phyloP scores from a whole-genome alignment of 2,113 vertebrate genomes.

The Gulo gulo region DNA sequence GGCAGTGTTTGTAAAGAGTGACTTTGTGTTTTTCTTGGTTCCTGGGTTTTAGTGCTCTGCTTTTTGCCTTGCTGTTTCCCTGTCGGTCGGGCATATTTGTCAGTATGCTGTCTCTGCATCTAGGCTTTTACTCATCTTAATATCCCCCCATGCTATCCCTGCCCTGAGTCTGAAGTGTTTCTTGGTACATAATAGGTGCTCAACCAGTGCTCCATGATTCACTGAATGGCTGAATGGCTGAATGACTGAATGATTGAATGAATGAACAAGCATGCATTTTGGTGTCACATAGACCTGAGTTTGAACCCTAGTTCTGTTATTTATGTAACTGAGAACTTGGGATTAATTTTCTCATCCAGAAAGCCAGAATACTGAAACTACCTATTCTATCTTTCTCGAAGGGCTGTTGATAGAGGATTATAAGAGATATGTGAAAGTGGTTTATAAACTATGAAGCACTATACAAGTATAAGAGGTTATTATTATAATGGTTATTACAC shows the following conservation, averaged over 20 bases:
- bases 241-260: background rate
- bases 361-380: background rate
- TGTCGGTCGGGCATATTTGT: background rate
- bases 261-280: background rate
- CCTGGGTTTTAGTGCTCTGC: background rate
- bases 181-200: background rate
- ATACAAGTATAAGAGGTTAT: slow-evolving; percentile 58
- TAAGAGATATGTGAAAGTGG: slow-evolving; percentile 26
- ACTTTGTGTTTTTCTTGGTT: background rate
- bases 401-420: slow-evolving; percentile 3
- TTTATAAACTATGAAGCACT: slow-evolving; percentile 61
- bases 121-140: background rate
- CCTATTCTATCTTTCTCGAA: slow-evolving; percentile 11
- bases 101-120: background rate
- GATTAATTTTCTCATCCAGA: slow-evolving; percentile 29
- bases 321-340: background rate
- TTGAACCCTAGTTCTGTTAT: background rate
- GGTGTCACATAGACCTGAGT: background rate
- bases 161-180: background rate
- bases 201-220: background rate
- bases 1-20: background rate
- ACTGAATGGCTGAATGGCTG: background rate
- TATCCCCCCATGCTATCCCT: background rate
- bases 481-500: slow-evolving; percentile 59
- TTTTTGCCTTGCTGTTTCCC: background rate